Percentiles rank a stretch among this genome's conserved stretches.
These are phyloP conservation scores for Stercorarius parasiticus DNA, from an alignment of 2,113 vertebrate species.

Conservation along the genomic window DNA sequence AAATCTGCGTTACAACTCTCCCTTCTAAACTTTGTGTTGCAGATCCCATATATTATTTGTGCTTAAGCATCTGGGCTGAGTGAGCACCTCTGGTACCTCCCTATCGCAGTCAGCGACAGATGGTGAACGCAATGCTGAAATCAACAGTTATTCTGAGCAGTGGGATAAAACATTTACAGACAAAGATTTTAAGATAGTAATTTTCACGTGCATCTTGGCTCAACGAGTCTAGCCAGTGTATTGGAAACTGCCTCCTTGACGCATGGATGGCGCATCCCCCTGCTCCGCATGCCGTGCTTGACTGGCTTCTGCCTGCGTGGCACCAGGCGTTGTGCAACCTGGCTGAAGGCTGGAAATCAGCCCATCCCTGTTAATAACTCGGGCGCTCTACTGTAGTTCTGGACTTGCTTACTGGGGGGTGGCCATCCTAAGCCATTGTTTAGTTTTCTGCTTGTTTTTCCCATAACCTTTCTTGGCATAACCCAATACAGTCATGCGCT, in stretches of 20 bases:
- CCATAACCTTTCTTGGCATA: not conserved
- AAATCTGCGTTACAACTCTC: not conserved
- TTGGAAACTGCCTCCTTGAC: fast-evolving
- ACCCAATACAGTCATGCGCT: not conserved
- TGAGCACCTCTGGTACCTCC: not conserved
- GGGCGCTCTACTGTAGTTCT: not conserved
- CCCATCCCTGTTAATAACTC: not conserved
- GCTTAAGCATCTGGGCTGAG: not conserved
- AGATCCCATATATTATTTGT: not conserved
- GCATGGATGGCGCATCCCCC: fast-evolving
- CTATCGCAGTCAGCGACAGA: not conserved
- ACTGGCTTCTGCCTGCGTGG: fast-evolving
- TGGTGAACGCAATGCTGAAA: not conserved
- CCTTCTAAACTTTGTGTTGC: not conserved
- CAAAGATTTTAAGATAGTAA: not conserved
- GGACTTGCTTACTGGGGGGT: not conserved
- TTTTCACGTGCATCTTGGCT: not conserved
- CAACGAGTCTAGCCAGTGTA: fast-evolving
- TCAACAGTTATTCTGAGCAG: not conserved
- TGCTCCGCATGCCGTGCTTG: fast-evolving
- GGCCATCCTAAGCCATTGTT: not conserved
- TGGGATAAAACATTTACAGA: not conserved
- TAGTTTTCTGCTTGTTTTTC: not conserved
- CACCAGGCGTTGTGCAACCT: not conserved
- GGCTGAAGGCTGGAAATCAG: not conserved